A percentile compares a stretch with the other conserved stretches of the same genome.
Conservation (phyloP, 2,888 invertebrate species). For the Caenorhabditis panamensis region DNA sequence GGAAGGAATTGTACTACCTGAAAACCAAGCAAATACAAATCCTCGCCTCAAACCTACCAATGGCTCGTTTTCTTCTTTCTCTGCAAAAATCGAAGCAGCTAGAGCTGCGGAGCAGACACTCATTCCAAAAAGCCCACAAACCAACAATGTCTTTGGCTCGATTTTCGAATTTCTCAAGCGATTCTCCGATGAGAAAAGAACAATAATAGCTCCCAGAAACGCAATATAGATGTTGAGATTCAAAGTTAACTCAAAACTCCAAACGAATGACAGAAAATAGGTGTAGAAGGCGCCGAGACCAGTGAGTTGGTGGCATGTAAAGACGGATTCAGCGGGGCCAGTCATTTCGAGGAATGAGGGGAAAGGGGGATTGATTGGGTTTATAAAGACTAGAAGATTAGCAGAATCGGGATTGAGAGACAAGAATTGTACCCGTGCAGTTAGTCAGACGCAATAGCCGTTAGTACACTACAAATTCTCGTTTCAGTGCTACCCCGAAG, state of each 20-base stretch:
- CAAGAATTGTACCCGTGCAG: background rate
- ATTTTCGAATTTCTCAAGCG: slow-evolving; percentile 6
- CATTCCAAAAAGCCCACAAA: slow-evolving; percentile 13
- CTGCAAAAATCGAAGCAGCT: slow-evolving; percentile 28
- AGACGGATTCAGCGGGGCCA: slow-evolving; percentile 6
- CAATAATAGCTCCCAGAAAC: slow-evolving; percentile 19
- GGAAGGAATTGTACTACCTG: slow-evolving; percentile 22
- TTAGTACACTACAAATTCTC: background rate
- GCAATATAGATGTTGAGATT: slow-evolving; percentile 1
- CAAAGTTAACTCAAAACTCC: slow-evolving; percentile 11
- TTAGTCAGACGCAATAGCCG: background rate
- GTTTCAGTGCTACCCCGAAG: slow-evolving; percentile 53
- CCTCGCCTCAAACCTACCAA: background rate
- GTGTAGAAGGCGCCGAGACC: slow-evolving; percentile 41
- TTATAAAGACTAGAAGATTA: slow-evolving; percentile 10
- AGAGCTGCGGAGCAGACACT: slow-evolving; percentile 41
- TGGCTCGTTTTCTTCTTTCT: background rate
- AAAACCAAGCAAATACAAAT: background rate
- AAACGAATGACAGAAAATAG: slow-evolving; percentile 10
- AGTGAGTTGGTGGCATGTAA: slow-evolving; percentile 26
- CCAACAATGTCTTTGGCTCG: slow-evolving; percentile 20
- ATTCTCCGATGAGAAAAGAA: slow-evolving; percentile 7
- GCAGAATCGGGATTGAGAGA: background rate
- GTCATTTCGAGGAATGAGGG: slow-evolving; percentile 2
- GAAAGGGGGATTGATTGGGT: background rate